These are phyloP conservation scores for Bombus sylvicola DNA, from an alignment of 1,140 invertebrate genomes.

Conservation along the genomic window DNA sequence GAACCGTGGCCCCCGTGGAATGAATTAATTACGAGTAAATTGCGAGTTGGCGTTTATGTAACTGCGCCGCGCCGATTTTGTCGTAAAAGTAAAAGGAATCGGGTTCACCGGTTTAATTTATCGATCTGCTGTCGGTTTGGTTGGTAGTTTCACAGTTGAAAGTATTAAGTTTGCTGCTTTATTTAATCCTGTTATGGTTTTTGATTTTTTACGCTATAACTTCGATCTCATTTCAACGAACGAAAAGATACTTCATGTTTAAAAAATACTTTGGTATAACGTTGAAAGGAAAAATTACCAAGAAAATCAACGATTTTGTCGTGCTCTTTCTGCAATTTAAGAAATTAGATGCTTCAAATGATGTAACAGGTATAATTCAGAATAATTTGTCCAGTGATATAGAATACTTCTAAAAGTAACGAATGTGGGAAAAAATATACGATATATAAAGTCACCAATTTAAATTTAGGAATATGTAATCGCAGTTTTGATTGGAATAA, in stretches of 20 bases:
- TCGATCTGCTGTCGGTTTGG: not conserved
- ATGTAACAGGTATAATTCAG: too few species aligned
- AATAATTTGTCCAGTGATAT: too few species aligned
- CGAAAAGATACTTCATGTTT: too few species aligned
- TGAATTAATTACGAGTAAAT: conserved; percentile 51
- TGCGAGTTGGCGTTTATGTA: conserved; percentile 31
- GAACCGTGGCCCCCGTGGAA: conserved; percentile 15
- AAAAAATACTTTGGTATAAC: too few species aligned
- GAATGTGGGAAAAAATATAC: not conserved
- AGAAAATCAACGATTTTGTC: too few species aligned
- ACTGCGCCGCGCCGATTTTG: conserved; percentile 11
- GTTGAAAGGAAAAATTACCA: too few species aligned
- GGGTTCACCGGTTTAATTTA: conserved; percentile 5
- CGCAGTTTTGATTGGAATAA: not conserved
- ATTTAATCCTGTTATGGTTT: not conserved
- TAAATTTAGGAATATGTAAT: not conserved
- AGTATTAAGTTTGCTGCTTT: not conserved
- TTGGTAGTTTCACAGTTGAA: not conserved
- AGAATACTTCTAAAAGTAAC: too few species aligned
- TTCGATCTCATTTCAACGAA: too few species aligned
- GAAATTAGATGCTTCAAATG: too few species aligned
- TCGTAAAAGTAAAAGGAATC: conserved; percentile 19
- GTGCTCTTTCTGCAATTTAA: too few species aligned
- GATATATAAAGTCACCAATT: not conserved
- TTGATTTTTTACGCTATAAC: not conserved